These are phyloP conservation scores for Trissolcus basalis DNA, from an alignment of 1,140 invertebrate genomes.

Conservation along the genomic window DNA sequence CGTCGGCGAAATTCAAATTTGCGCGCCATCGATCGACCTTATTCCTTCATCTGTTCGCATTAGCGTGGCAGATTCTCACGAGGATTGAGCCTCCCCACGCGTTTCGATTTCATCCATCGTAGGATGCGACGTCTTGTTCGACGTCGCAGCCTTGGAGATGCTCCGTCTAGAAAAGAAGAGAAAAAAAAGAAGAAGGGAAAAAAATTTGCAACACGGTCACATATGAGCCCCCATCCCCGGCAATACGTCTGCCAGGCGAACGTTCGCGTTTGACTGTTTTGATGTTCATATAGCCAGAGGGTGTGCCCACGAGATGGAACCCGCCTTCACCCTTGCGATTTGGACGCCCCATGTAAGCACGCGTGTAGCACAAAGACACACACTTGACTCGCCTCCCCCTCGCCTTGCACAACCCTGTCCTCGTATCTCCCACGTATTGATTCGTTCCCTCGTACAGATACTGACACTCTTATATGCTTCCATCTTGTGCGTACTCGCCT, in stretches of 20 bases:
- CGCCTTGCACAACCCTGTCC: constrained; percentile 1
- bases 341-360: constrained; percentile 68
- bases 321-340: constrained; percentile 65
- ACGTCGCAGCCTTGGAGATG: no score
- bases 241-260: constrained; percentile 31
- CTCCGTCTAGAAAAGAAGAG: not conserved
- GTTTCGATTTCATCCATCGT: constrained; percentile 31
- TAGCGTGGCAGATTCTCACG: constrained; percentile 63
- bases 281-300: constrained; percentile 54
- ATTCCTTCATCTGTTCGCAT: constrained; percentile 28
- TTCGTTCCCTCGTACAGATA: constrained; percentile 71
- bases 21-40: constrained; percentile 38
- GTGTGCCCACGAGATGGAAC: constrained; percentile 56
- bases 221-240: constrained; percentile 35
- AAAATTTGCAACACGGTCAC: constrained; percentile 57
- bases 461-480: constrained; percentile 56
- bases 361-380: constrained; percentile 68
- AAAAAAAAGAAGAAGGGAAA: not conserved
- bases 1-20: constrained; percentile 36
- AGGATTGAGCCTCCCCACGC: constrained; percentile 58
- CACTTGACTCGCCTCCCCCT: constrained; percentile 56
- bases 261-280: constrained; percentile 48
- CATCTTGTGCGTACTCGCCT: constrained; percentile 33
- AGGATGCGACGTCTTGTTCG: constrained; percentile 12
- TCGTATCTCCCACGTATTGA: constrained; percentile 65